These are phyloP conservation scores for Endotricha flammealis DNA, from an alignment of 2,888 invertebrate genomes.

Conservation along the genomic window DNA sequence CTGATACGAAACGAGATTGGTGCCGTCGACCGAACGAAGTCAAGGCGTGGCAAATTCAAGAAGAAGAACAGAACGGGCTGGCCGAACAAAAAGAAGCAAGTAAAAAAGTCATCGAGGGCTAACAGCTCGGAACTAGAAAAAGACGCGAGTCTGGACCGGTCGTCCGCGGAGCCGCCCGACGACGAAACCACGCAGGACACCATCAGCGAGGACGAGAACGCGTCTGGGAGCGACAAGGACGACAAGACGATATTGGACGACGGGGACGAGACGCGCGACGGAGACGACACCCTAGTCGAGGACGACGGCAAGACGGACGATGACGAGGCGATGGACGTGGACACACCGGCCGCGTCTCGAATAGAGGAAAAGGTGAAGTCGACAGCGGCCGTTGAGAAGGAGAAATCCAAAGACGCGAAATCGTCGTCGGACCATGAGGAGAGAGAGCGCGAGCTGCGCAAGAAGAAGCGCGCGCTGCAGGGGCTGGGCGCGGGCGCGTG, in stretches of 20 bases:
- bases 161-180: slow-evolving; percentile 49
- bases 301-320: slow-evolving; percentile 26
- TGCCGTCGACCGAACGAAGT: slow-evolving; percentile 38
- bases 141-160: slow-evolving; percentile 50
- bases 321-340: slow-evolving; percentile 32
- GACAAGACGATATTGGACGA: slow-evolving; percentile 18
- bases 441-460: slow-evolving; percentile 41
- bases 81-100: slow-evolving; percentile 79
- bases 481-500: slow-evolving; percentile 57
- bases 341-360: slow-evolving; percentile 35
- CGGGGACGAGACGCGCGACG: slow-evolving; percentile 29
- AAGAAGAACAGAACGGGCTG: slow-evolving; percentile 90
- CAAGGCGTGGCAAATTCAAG: slow-evolving; percentile 75
- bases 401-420: slow-evolving; percentile 25
- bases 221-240: slow-evolving; percentile 41
- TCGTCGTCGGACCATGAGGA: slow-evolving; percentile 49
- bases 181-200: slow-evolving; percentile 52
- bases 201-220: slow-evolving; percentile 49
- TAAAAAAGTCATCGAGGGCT: slow-evolving; percentile 49
- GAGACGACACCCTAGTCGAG: slow-evolving; percentile 25
- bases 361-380: too few species aligned
- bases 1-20: slow-evolving; percentile 57
- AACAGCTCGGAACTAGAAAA: slow-evolving; percentile 42
- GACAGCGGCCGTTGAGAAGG: slow-evolving; percentile 35
- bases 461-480: slow-evolving; percentile 46